phyloP scores from a whole-genome alignment of 1,140 invertebrate species.

The Rhopalosiphum padi region DNA sequence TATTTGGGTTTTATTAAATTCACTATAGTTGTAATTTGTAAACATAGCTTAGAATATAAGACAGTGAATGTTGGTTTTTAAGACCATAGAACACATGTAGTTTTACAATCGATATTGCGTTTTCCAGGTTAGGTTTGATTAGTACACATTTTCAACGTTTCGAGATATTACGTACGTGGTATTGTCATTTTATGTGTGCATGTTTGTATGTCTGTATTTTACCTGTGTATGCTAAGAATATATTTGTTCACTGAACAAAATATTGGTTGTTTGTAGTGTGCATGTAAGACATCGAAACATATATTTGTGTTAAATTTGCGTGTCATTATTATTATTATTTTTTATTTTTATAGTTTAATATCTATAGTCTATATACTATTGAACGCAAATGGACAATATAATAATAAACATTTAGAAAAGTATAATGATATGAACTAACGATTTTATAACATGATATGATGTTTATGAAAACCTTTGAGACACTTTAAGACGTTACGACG shows the following conservation, averaged over 20 bases:
- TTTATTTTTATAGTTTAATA: neutral
- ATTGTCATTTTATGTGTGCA: constrained; percentile 40
- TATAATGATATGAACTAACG: neutral
- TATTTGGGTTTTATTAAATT: neutral
- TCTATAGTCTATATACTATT: neutral
- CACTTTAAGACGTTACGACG: neutral
- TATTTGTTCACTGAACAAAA: neutral
- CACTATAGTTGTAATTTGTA: neutral
- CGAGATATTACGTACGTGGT: neutral
- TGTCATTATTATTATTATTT: constrained; percentile 8
- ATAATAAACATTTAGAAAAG: neutral
- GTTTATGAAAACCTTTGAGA: constrained; percentile 6
- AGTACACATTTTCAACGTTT: neutral
- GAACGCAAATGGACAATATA: neutral
- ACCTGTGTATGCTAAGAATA: neutral
- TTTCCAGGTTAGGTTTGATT: constrained; percentile 40
- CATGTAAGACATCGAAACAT: neutral
- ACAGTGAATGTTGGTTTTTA: neutral
- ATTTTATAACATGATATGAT: neutral
- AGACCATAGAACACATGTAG: neutral
- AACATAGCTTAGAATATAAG: neutral
- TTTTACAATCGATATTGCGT: constrained; percentile 22
- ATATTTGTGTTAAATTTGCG: constrained; percentile 11
- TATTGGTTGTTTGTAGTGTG: neutral
- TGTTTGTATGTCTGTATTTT: constrained; percentile 19